Base-by-base conservation (phyloP, 2,113 vertebrate species). In the Meles meles region DNA sequence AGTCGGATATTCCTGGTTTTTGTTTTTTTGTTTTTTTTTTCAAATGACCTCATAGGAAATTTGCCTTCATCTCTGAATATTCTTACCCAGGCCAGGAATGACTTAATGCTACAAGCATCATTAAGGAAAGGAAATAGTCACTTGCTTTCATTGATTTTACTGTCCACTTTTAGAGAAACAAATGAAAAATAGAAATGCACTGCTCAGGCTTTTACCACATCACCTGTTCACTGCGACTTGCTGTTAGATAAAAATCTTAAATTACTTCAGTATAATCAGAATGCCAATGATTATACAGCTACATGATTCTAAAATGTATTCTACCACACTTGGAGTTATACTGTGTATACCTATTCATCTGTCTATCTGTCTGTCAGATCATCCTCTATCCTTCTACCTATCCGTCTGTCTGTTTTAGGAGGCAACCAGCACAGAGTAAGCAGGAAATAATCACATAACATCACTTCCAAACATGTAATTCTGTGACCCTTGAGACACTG, bases 101-200 rank as follows among this genome's bases (percentile, higher is more conserved):
- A 84, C 86, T 95, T 59, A 84, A 23, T 91, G 74, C 42, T 61
- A 85, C 23, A 80, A 81, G 6, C 14, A 72, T 65, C 83, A 59
- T 59, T 81, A 77, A 55, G 23, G 87, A 83, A 83, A 83, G 59
- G 39, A 79, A 77, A 67, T 13, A 74, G 29, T 86, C 67, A 86
- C 44, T 90, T 61, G 34, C 3, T 89, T 67, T 92, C 94, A 92
- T 23, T 83, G 72, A 93, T 89, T 89, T 95, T 89, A 77, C 47
- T 92, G 37, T 74, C 21, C 3, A 93, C 34, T 89, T 85, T 80
- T 47, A 69, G 31, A 87, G 21, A 92, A 93, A 80, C n/a, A 65
- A 86, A 86, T 57, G 13, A 69, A 77, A 96, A 81, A 55, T 1
- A 91, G 23, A 88, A 96, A 52, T 88, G n/a, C 18, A 77, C 49